Percentiles rank a stretch among this genome's conserved stretches.
These are phyloP conservation scores for Sebastes hubbsi DNA, from an alignment of 2,797 vertebrate species.

Conservation along the genomic window DNA sequence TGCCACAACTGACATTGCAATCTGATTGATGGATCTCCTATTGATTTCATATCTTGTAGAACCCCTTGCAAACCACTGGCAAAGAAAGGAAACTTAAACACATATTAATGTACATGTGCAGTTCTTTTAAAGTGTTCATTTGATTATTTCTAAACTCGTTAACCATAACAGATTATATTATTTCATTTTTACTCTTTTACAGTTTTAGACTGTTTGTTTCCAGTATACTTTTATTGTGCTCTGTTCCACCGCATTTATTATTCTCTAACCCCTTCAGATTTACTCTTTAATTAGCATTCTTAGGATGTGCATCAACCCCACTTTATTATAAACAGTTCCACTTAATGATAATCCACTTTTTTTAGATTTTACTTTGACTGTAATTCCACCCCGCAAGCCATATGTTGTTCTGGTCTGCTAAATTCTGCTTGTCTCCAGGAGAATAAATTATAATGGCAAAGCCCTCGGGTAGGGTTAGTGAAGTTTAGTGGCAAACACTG, in stretches of 20 bases:
- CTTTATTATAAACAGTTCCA: constrained; percentile 16
- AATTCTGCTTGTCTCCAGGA: constrained; percentile 30
- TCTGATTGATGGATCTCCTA: constrained; percentile 15
- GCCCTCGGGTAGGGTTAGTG: constrained; percentile 38
- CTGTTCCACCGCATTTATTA: background rate
- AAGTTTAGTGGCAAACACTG: constrained; percentile 38
- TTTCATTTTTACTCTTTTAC: background rate
- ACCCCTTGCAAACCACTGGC: background rate
- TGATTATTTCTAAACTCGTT: background rate
- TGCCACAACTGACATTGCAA: background rate
- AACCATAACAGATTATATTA: background rate
- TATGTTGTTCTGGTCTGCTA: constrained; percentile 25
- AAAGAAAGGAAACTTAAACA: background rate
- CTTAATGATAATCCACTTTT: background rate
- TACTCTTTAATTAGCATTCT: constrained; percentile 15
- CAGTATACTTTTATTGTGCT: background rate
- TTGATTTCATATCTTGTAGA: constrained; percentile 8
- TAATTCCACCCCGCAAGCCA: constrained; percentile 4
- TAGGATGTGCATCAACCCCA: background rate
- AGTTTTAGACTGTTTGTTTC: background rate
- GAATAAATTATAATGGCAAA: constrained; percentile 35
- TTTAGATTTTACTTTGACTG: background rate
- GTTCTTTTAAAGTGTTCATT: background rate
- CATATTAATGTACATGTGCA: no score
- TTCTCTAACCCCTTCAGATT: background rate